phyloP scores from a whole-genome alignment of 2,797 vertebrate species.

The Agapornis canus region DNA sequence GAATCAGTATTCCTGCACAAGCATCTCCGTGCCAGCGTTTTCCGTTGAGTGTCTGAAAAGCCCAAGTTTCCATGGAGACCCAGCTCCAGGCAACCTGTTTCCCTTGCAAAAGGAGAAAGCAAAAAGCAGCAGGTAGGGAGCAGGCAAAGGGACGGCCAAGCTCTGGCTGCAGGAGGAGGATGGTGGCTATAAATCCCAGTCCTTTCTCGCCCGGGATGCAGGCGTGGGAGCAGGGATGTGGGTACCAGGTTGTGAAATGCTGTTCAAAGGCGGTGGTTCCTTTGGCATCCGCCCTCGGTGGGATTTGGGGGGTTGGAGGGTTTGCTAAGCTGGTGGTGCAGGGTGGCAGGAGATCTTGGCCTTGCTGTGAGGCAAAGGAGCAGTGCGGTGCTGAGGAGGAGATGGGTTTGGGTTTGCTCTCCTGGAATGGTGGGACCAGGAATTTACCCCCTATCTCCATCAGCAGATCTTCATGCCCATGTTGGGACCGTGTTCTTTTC shows the following conservation, averaged over 20 bases:
- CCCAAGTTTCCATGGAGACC: constrained; percentile 82
- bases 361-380: too few relatives aligned
- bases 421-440: neutral
- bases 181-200: neutral
- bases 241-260: neutral
- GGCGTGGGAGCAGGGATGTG: neutral
- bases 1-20: constrained; percentile 82
- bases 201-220: neutral
- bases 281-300: fast-evolving
- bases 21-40: constrained; percentile 72
- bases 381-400: fast-evolving
- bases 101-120: constrained; percentile 17
- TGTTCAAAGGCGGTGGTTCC: neutral
- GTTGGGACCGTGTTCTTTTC: fast-evolving
- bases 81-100: constrained; percentile 75
- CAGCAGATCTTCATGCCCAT: fast-evolving
- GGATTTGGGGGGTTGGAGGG: neutral
- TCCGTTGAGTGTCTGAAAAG: constrained; percentile 80
- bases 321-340: neutral
- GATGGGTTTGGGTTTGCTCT: neutral
- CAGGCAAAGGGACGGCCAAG: neutral
- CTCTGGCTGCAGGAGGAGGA: constrained; percentile 1
- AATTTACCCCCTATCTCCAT: neutral
- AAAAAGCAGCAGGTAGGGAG: constrained; percentile 70
- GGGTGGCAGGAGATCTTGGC: neutral